Conservation (phyloP, 2,888 invertebrate genomes). For the Scaptomyza reducta region DNA sequence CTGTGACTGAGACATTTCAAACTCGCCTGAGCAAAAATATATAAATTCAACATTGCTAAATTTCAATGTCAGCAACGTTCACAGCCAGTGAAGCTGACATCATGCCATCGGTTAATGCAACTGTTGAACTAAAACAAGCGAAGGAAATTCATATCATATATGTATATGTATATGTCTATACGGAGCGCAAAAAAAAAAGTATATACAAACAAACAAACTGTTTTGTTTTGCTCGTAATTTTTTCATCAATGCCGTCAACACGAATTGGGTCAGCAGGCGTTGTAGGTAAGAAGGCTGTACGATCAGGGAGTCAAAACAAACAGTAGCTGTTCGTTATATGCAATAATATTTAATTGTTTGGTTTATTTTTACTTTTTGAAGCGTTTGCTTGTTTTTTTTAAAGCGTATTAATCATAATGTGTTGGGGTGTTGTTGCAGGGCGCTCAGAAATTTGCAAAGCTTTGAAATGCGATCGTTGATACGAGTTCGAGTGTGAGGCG, state of each 20-base stretch:
- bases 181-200: conserved; percentile 14
- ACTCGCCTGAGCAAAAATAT: conserved; percentile 32
- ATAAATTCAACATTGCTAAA: conserved; percentile 25
- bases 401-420: conserved; percentile 62
- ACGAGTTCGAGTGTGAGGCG: conserved; percentile 1
- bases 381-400: conserved; percentile 20
- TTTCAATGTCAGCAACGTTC: conserved; percentile 65
- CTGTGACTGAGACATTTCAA: not conserved
- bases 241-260: conserved; percentile 52
- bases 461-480: conserved; percentile 33
- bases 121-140: conserved; percentile 5
- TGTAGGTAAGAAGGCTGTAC: conserved; percentile 20
- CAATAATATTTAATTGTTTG: conserved; percentile 21
- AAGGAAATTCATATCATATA: conserved; percentile 22
- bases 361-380: conserved; percentile 1
- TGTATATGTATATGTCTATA: conserved; percentile 9
- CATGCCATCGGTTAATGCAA: conserved; percentile 40
- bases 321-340: conserved; percentile 19
- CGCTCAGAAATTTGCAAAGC: conserved; percentile 63
- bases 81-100: conserved; percentile 59
- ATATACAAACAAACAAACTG: conserved; percentile 47
- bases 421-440: conserved; percentile 54
- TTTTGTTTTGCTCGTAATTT: conserved; percentile 49
- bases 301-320: conserved; percentile 45
- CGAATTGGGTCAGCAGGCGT: conserved; percentile 64